Base-by-base conservation (phyloP, 1,140 invertebrate genomes). In the Theocolax elegans region DNA sequence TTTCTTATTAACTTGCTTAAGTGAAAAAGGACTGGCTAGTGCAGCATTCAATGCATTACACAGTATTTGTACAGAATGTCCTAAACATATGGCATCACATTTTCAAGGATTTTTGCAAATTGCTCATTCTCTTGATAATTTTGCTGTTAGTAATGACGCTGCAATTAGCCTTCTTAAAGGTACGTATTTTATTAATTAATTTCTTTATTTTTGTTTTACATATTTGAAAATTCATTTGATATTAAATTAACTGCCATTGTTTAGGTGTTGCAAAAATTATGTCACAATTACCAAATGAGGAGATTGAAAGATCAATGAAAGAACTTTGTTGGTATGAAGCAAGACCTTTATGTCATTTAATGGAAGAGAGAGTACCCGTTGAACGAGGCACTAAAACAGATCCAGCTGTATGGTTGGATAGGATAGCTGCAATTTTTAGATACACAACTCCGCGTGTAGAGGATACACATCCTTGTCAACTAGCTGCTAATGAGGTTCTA, bases 371-470 rank as follows among this genome's bases (percentile, higher is more conserved):
- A 75, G 72, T 80, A 25, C 79, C 81, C 2, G 71, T 84, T 7
- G 79, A 80, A 35, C 77, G 79, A 77, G 86, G 85, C 58, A 85
- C 83, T 13, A 87, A 90, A 75, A 87, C 84, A 40, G 96, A 98
- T 88, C 96, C 97, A n/a, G 91, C 91, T 21, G 86, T 95, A 67
- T 99, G 96, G 95, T 86, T 99, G 44, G 97, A 99, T 87, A 88
- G 97, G 76, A 87, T 99, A 66, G 91, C 96, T 19, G 92, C 94
- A 48, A 90, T 99, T 71, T 97, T 98, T 84, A 91, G 93, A 70
- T 89, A 94, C 83, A 90, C 92, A 44, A 91, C 90, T 83, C 89
- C 90, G 44, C 83, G 86, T 44, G 87, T 88, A 74, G 87, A 88
- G 9, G 86, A 88, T 71, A 74, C 86, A 40, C 94, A 97, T 88